A percentile compares a stretch with the other conserved stretches of the same genome.
These are phyloP conservation scores for Conchocele bisecta DNA, from an alignment of 2,888 invertebrate species.

Conservation along the genomic window DNA sequence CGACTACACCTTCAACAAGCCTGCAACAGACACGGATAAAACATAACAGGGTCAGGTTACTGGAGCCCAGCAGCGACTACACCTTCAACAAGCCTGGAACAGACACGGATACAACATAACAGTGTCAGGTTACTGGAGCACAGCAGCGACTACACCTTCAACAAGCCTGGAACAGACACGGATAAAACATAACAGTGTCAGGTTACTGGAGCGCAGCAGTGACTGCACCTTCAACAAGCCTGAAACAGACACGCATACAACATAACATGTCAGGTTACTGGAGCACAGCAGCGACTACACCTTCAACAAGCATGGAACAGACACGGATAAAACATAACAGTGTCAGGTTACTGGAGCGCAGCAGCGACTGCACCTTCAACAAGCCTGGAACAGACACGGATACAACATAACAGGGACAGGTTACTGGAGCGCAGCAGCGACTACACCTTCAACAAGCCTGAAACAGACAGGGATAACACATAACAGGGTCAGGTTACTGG, in stretches of 20 bases:
- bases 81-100: background rate
- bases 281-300: background rate
- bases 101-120: background rate
- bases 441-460: constrained; percentile 89
- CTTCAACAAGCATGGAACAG: background rate
- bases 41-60: background rate
- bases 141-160: background rate
- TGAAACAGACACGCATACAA: background rate
- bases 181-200: background rate
- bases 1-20: background rate
- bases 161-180: background rate
- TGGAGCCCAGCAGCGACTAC: background rate
- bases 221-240: background rate
- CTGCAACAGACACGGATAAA: background rate
- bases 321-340: background rate
- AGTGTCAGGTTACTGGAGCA: background rate
- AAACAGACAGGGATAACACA: constrained; percentile 15
- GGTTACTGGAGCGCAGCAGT: background rate
- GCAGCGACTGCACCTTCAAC: background rate
- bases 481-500: constrained; percentile 82
- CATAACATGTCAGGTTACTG: background rate
- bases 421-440: constrained; percentile 86
- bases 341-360: background rate
- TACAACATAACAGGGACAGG: constrained; percentile 78
- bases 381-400: background rate